Percentiles rank a stretch among this genome's conserved stretches.
phyloP scores from a whole-genome alignment of 2,113 vertebrate genomes.

The Pyxicephalus adspersus region DNA sequence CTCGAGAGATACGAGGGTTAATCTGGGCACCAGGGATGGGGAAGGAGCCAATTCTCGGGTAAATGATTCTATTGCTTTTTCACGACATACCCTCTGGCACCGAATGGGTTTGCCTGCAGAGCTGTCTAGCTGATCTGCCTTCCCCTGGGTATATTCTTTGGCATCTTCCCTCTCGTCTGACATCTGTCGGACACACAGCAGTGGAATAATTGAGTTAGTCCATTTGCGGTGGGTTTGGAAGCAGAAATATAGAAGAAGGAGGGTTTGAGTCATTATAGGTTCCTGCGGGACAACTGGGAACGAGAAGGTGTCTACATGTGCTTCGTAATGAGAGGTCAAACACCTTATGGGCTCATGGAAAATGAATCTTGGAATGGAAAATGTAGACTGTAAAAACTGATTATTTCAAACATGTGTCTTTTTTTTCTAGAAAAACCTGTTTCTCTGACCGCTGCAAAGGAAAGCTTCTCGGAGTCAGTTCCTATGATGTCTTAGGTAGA shows the following conservation, averaged over 20 bases:
- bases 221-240: slow-evolving; percentile 21
- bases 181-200: slow-evolving; percentile 48
- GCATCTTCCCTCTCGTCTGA: slow-evolving; percentile 43
- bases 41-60: not conserved
- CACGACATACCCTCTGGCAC: slow-evolving; percentile 1
- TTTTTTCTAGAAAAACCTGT: not conserved
- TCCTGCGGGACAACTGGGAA: not conserved
- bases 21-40: not conserved
- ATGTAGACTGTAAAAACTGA: not conserved
- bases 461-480: too few relatives aligned
- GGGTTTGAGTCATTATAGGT: not conserved
- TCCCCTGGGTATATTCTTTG: slow-evolving; percentile 34
- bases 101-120: not conserved
- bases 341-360: not conserved
- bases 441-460: too few relatives aligned
- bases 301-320: slow-evolving; percentile 2
- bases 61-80: not conserved
- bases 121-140: slow-evolving; percentile 23
- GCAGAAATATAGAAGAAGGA: slow-evolving; percentile 5
- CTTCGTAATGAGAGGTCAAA: slow-evolving; percentile 9
- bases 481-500: too few relatives aligned
- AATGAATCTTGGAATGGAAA: not conserved
- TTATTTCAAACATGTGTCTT: not conserved
- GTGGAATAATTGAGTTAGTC: slow-evolving; percentile 50
- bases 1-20: not conserved